Conservation (phyloP, 2,888 invertebrate genomes). For the Loripinus fragilis region DNA sequence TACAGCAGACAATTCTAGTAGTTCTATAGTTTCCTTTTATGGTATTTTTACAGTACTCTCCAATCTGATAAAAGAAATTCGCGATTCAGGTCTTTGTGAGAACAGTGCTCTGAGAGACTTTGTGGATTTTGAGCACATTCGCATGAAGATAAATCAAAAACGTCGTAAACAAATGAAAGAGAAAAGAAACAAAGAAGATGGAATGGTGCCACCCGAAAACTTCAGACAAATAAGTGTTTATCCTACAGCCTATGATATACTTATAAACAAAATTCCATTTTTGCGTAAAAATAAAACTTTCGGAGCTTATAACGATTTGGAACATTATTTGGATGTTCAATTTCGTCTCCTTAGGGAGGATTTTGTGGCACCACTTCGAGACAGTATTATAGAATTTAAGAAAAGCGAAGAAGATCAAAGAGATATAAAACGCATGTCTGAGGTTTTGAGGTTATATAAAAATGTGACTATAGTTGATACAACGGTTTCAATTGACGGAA, state of each 20-base stretch:
- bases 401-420: neutral
- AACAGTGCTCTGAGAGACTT: neutral
- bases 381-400: constrained; percentile 83
- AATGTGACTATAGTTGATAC: constrained; percentile 66
- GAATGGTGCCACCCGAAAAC: constrained; percentile 19
- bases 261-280: constrained; percentile 78
- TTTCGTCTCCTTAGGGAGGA: constrained; percentile 92
- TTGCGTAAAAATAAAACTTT: constrained; percentile 86
- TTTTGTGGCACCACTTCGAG: constrained; percentile 89
- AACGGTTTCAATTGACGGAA: constrained; percentile 51
- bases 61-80: neutral
- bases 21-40: neutral
- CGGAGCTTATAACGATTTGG: constrained; percentile 87
- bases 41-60: neutral
- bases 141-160: neutral
- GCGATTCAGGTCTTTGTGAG: neutral
- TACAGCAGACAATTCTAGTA: neutral
- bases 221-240: constrained; percentile 25
- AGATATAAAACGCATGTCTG: neutral
- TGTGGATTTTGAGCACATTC: neutral
- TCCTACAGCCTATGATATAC: constrained; percentile 20
- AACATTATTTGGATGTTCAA: constrained; percentile 91
- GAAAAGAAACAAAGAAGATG: neutral
- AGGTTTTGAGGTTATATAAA: constrained; percentile 70
- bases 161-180: neutral